phyloP scores from a whole-genome alignment of 2,113 vertebrate genomes.

The Hystrix cristata region DNA sequence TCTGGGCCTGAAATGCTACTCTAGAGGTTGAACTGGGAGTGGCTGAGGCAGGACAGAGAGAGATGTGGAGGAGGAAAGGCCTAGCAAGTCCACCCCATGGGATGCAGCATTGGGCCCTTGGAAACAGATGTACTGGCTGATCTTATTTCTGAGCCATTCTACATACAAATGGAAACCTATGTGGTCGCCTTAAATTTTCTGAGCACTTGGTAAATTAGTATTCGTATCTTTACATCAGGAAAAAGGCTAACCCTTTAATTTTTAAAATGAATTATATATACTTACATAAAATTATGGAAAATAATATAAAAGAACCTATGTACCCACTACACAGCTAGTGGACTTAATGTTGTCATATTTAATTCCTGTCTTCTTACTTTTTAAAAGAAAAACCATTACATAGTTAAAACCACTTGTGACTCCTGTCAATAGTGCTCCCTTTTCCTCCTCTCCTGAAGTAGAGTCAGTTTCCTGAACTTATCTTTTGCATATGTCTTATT shows the following conservation, averaged over 20 bases:
- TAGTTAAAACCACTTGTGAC: background rate
- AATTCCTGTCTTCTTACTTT: background rate
- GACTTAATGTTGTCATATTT: background rate
- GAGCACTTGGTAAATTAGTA: background rate
- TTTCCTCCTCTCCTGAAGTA: background rate
- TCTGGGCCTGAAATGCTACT: background rate
- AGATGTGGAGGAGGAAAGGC: background rate
- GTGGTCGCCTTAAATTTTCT: background rate
- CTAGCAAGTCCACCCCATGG: background rate
- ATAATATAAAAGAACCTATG: background rate
- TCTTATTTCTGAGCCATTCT: background rate
- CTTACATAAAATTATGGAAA: background rate
- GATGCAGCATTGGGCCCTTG: background rate
- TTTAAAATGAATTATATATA: background rate
- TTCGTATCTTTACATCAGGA: background rate
- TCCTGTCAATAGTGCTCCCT: background rate
- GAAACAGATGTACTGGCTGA: background rate
- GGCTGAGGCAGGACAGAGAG: background rate
- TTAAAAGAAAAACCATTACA: background rate
- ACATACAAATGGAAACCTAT: background rate
- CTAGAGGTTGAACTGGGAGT: background rate
- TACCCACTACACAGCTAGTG: background rate
- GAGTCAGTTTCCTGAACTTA: background rate
- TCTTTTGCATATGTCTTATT: background rate
- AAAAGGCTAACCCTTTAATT: background rate